phyloP scores from a whole-genome alignment of 92 coral and sea anemone genomes.

The Umimayanthus chanpuru region DNA sequence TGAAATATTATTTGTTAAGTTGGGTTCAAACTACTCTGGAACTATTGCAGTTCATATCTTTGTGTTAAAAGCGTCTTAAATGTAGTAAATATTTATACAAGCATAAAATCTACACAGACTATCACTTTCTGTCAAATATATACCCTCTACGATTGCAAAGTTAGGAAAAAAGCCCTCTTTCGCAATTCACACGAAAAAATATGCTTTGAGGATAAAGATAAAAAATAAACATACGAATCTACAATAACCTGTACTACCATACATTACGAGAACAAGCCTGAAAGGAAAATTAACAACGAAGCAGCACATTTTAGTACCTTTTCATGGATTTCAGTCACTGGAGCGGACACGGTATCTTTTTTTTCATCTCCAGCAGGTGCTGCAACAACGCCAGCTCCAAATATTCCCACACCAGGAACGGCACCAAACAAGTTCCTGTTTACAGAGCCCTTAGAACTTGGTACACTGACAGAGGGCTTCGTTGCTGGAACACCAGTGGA shows the following conservation, averaged over 20 bases:
- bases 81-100: neutral
- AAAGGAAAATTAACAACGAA: too few relatives aligned
- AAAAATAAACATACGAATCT: neutral
- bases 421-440: conserved; percentile 7
- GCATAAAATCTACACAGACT: too few relatives aligned
- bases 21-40: too few relatives aligned
- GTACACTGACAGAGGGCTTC: neutral
- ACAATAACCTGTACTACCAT: neutral
- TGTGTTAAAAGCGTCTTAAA: too few relatives aligned
- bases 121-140: too few relatives aligned
- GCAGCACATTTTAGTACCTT: conserved; percentile 4
- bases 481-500: neutral
- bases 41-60: too few relatives aligned
- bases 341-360: neutral
- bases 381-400: neutral
- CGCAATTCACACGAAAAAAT: neutral
- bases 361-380: neutral
- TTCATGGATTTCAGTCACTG: neutral
- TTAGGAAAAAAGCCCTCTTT: neutral
- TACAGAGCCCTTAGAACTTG: neutral
- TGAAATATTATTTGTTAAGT: too few relatives aligned
- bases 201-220: too few relatives aligned
- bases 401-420: neutral
- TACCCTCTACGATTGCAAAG: neutral
- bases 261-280: neutral